Conservation (phyloP, 2,113 vertebrate species). For the Trachemys scripta region DNA sequence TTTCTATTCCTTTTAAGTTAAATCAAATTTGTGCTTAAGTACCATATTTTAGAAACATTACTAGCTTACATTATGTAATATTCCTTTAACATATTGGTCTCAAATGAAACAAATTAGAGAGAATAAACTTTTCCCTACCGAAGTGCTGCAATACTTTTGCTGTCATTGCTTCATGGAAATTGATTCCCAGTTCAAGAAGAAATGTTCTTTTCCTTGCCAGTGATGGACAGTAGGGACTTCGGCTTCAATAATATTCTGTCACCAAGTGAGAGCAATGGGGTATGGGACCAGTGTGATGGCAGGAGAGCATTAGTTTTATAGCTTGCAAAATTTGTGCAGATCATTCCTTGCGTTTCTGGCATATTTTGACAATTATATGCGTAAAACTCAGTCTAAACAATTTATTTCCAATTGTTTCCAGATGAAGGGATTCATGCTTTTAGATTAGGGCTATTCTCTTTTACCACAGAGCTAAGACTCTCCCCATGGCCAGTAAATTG, state of each 20-base stretch:
- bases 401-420: neutral
- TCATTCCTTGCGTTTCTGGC: neutral
- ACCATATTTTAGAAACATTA: neutral
- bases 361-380: neutral
- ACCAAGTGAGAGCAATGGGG: neutral
- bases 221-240: neutral
- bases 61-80: neutral
- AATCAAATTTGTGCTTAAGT: neutral
- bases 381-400: rapidly evolving
- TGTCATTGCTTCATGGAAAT: neutral
- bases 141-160: neutral
- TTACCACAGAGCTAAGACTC: neutral
- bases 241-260: slow-evolving; percentile 44
- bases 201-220: slow-evolving; percentile 16
- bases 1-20: neutral
- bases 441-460: neutral
- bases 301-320: neutral
- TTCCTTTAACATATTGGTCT: neutral
- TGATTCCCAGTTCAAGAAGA: slow-evolving; percentile 8
- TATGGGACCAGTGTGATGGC: neutral
- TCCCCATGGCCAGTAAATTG: neutral
- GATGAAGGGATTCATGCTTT: neutral
- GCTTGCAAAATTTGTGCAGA: neutral
- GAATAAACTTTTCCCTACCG: neutral
- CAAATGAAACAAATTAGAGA: neutral